phyloP scores from a whole-genome alignment of 2,113 vertebrate species.

The Gymnocephalus cernua region DNA sequence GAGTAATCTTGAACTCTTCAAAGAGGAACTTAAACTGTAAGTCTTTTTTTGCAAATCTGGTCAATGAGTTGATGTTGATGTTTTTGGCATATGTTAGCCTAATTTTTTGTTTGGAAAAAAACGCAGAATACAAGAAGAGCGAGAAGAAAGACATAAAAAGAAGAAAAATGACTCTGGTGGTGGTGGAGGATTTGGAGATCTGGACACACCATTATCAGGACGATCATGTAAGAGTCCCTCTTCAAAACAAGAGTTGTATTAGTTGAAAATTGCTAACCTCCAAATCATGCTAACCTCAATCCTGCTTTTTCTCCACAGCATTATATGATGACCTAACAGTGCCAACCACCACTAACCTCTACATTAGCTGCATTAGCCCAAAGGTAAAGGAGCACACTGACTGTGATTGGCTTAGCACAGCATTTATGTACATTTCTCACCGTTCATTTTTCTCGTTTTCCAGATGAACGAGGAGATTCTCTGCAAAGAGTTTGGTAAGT shows the following conservation, averaged over 20 bases:
- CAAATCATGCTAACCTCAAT: background rate
- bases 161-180: slow-evolving; percentile 81
- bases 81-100: background rate
- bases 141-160: slow-evolving; percentile 85
- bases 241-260: background rate
- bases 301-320: slow-evolving; percentile 58
- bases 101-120: slow-evolving; percentile 10
- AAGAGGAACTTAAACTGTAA: slow-evolving; percentile 87
- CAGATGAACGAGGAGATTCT: slow-evolving; percentile 90
- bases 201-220: slow-evolving; percentile 77
- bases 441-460: background rate
- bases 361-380: slow-evolving; percentile 87
- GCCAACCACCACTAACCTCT: slow-evolving; percentile 86
- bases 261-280: background rate
- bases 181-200: slow-evolving; percentile 59
- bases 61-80: background rate
- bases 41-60: slow-evolving; percentile 38
- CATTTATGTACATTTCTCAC: background rate
- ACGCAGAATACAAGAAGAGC: slow-evolving; percentile 87
- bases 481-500: slow-evolving; percentile 88
- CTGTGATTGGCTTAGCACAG: background rate
- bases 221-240: slow-evolving; percentile 78
- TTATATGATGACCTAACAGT: slow-evolving; percentile 85
- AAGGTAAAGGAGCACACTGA: slow-evolving; percentile 76
- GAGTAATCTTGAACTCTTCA: slow-evolving; percentile 87